phyloP scores from a whole-genome alignment of 2,797 vertebrate species.

The Sebastes elongatus region DNA sequence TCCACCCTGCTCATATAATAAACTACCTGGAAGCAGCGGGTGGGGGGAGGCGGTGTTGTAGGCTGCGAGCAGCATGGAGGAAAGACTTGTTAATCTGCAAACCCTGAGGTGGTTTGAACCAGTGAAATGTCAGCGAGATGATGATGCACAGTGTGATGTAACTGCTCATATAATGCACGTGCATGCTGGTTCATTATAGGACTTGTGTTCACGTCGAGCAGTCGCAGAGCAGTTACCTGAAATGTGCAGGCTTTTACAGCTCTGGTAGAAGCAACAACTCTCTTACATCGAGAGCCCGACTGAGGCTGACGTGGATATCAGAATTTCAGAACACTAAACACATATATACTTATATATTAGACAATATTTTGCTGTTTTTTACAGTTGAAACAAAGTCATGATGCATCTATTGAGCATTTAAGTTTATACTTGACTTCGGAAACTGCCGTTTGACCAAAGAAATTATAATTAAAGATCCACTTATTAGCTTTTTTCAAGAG shows the following conservation, averaged over 20 bases:
- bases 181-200: neutral
- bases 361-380: neutral
- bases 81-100: slow-evolving; percentile 16
- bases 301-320: neutral
- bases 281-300: neutral
- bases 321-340: neutral
- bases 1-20: slow-evolving; percentile 25
- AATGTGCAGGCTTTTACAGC: neutral
- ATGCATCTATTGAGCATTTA: neutral
- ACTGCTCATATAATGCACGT: neutral
- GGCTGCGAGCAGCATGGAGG: slow-evolving; percentile 1
- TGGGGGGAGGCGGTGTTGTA: neutral
- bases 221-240: neutral
- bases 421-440: too few species aligned
- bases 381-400: neutral
- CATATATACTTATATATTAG: neutral
- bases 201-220: neutral
- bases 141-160: slow-evolving; percentile 17
- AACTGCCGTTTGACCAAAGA: neutral
- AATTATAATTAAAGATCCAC: neutral
- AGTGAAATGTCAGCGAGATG: slow-evolving; percentile 29
- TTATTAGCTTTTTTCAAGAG: neutral
- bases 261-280: neutral
- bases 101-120: slow-evolving; percentile 6
- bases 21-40: slow-evolving; percentile 39